Evolutionary conservation across 2,113 vertebrate species (phyloP).

Genomic region (Salvator merianae): DNA sequence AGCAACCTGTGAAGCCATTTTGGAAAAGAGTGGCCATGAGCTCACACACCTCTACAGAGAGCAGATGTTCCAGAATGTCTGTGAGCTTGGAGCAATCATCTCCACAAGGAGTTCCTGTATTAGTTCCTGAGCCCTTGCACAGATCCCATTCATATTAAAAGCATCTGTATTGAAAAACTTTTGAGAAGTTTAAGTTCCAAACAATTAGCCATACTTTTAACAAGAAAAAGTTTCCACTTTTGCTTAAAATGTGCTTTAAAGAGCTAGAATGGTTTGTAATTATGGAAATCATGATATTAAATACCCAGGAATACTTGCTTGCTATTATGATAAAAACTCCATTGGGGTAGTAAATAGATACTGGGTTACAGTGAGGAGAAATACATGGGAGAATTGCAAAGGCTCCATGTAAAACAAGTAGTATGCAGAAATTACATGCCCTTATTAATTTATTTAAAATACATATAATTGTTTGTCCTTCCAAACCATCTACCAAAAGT

Average conservation of each 20-base stretch:
- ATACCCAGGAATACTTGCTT: conserved; percentile 54
- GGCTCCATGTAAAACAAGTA: no score
- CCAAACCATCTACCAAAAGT: no score
- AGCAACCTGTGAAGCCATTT: conserved; percentile 1
- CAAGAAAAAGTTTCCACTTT: conserved; percentile 17
- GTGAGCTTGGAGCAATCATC: not conserved
- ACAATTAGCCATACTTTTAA: conserved; percentile 38
- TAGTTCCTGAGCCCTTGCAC: not conserved
- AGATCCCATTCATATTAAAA: not conserved
- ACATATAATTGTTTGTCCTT: no score
- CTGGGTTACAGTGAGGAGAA: no score
- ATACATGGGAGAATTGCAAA: no score
- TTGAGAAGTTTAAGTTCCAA: conserved; percentile 9
- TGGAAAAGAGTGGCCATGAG: not conserved
- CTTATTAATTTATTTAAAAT: no score
- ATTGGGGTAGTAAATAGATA: no score
- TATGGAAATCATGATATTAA: conserved; percentile 50
- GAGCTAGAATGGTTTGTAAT: conserved; percentile 45
- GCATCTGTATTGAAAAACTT: not conserved
- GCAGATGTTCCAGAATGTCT: conserved; percentile 24
- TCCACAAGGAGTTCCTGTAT: not conserved
- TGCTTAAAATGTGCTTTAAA: conserved; percentile 32
- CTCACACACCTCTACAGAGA: conserved; percentile 22
- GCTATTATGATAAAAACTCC: no score
- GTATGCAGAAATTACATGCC: no score